phyloP scores from a whole-genome alignment of 2,797 vertebrate species.

The Salarias fasciatus region DNA sequence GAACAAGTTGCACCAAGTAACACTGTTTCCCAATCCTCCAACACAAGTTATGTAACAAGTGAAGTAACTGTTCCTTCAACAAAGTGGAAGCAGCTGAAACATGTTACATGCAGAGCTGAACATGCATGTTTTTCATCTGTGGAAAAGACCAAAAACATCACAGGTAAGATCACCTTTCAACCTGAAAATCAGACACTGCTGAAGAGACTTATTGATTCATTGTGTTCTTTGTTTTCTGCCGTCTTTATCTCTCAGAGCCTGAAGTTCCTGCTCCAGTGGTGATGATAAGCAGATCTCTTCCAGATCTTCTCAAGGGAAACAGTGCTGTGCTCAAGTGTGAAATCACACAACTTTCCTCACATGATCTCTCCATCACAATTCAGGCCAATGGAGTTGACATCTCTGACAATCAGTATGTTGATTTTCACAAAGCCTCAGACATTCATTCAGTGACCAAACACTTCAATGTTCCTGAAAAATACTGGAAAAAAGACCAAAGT shows the following conservation, averaged over 20 bases:
- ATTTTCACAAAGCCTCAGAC: constrained; percentile 38
- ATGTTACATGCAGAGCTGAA: constrained; percentile 63
- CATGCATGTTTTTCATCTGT: constrained; percentile 61
- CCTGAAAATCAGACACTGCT: neutral
- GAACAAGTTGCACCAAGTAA: rapidly evolving
- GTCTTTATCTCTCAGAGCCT: constrained; percentile 41
- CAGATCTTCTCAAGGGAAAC: constrained; percentile 26
- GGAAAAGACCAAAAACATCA: neutral
- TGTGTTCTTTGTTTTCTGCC: neutral
- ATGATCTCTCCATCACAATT: constrained; percentile 64
- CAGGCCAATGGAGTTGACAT: constrained; percentile 16
- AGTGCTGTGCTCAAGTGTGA: constrained; percentile 64
- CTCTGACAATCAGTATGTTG: constrained; percentile 23
- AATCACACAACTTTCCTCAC: constrained; percentile 49
- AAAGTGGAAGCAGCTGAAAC: constrained; percentile 31
- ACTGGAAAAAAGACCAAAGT: neutral
- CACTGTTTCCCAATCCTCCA: rapidly evolving
- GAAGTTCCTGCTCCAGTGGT: constrained; percentile 37
- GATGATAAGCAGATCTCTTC: constrained; percentile 63
- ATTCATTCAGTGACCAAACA: constrained; percentile 44
- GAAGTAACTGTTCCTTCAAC: constrained; percentile 17
- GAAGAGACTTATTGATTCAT: neutral
- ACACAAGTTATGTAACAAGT: constrained; percentile 19
- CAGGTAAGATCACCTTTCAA: constrained; percentile 43
- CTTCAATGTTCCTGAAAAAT: constrained; percentile 12